Evolutionary conservation across 2,888 invertebrate genomes (phyloP), one percentile per base, ranked within the genome.

Genomic region (Brassicogethes aeneus): DNA sequence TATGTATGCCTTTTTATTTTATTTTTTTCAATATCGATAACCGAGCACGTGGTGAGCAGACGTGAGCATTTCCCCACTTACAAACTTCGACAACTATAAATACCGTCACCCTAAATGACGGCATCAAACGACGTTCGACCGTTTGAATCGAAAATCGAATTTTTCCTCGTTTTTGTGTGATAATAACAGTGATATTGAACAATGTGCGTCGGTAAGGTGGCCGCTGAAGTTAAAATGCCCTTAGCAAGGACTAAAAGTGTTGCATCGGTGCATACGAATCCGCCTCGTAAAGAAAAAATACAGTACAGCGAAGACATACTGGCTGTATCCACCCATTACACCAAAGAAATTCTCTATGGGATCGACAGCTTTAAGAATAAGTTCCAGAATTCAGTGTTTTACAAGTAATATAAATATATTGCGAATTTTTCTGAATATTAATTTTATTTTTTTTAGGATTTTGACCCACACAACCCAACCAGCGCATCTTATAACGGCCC

Each of bases 381-480:
- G 33, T 54, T 61, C 36, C 53, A 55, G 42, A 45, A 55, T n/a
- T 56, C 62, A 10, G 49, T 47, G 37, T 51, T 51, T 38, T 62
- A 58, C 44, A 62, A 58, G 64, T 64, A 56, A 57, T 57, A 53
- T 15, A 8, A 29, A 30, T 7, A 23, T 10, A 10, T 5, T 23
- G 10, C 23, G 23, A 23, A n/a, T n/a, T n/a, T n/a, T 23, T 5
- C 23, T 23, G 5, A 23, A 10, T 23, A 10, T 5, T 23, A 10
- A 7, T 29, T 31, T 34, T 47, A 54, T 51, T 49, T 51, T 57
- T 71, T 67, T 36, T 75, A 89, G 89, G 59, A 74, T 85, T 51
- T 64, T 85, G 35, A 80, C 81, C 46, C 69, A 72, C 50, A 85
- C 86, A 8, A 76, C 85, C 3, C 88, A 88, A 64, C 88, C 88